Evolutionary conservation across 2,888 invertebrate genomes (phyloP), one percentile per base, ranked within the genome.

Genomic region (Hecatera dysodea): DNA sequence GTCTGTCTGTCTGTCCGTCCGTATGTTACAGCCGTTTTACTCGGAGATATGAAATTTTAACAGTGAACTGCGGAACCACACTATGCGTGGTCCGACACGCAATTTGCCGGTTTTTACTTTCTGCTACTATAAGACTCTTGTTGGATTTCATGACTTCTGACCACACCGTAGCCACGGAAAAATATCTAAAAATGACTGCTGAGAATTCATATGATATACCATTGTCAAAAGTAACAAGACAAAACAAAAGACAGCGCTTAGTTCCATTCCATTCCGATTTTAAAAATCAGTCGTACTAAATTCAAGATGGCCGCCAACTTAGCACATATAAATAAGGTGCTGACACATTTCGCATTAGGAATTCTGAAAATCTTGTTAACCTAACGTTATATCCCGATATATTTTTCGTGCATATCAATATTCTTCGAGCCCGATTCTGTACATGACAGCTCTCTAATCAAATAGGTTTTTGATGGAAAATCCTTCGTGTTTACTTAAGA

Each of bases 391-490:
- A 52, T 67, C 56, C 53, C 24, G 52, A 55, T 74, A 55, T 74
- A 81, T 73, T 71, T 64, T 75, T 57, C 50, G 50, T 59, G 64
- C 74, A 77, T 79, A 83, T 83, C 83, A 79, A 83, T 83, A 81
- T 68, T 67, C 71, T 78, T 42, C 66, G 64, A 48, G 36, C 42
- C 52, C n/a, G 61, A 29, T 39, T 19, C 84, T 84, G 84, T 17
- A 9, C 27, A 56, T 83, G 84, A 85, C 84, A 84, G 84, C 29
- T 53, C 72, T 78, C 80, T 84, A 80, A 85, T 85, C 84, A 84
- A 84, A 85, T 80, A 83, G 72, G 78, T 69, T 78, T 82, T 72
- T 73, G 82, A 80, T 73, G 83, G 83, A 82, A 83, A 79, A 76
- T 72, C 73, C 73, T 62, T 64, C 78, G 61, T 72, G 79, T 76